These are phyloP conservation scores for Yponomeuta evonymella DNA, from an alignment of 2,888 invertebrate genomes.

Conservation along the genomic window DNA sequence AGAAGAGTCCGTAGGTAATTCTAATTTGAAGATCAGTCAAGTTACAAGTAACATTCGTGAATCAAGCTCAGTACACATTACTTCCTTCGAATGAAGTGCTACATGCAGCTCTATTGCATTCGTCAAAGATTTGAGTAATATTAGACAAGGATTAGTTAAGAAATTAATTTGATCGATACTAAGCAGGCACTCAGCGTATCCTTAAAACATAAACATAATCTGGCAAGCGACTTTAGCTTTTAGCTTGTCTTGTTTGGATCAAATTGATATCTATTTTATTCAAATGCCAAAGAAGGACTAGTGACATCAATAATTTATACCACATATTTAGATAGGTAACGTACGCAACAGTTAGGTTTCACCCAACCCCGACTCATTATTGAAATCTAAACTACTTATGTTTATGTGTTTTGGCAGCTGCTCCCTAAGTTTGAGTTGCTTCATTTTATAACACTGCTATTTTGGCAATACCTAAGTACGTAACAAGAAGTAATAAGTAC, in stretches of 20 bases:
- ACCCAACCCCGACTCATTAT: no score
- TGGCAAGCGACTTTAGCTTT: background rate
- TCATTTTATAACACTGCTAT: background rate
- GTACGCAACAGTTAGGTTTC: no score
- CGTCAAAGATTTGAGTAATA: background rate
- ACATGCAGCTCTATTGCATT: background rate
- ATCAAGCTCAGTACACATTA: conserved; percentile 14
- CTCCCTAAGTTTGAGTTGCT: no score
- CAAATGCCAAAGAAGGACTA: no score
- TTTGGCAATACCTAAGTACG: background rate
- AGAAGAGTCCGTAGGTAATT: conserved; percentile 25
- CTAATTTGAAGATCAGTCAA: conserved; percentile 57
- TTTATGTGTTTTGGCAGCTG: no score
- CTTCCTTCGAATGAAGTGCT: background rate
- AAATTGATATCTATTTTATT: no score
- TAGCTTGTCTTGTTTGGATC: background rate
- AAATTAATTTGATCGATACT: conserved; percentile 17
- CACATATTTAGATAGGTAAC: no score
- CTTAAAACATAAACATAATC: conserved; percentile 1
- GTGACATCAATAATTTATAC: no score
- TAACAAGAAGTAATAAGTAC: background rate
- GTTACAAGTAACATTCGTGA: conserved; percentile 15
- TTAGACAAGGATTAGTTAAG: background rate
- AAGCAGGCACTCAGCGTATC: conserved; percentile 43
- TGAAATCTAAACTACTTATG: no score